Evolutionary conservation across 2,113 vertebrate species (phyloP).

Genomic region (Psittacus erithacus): DNA sequence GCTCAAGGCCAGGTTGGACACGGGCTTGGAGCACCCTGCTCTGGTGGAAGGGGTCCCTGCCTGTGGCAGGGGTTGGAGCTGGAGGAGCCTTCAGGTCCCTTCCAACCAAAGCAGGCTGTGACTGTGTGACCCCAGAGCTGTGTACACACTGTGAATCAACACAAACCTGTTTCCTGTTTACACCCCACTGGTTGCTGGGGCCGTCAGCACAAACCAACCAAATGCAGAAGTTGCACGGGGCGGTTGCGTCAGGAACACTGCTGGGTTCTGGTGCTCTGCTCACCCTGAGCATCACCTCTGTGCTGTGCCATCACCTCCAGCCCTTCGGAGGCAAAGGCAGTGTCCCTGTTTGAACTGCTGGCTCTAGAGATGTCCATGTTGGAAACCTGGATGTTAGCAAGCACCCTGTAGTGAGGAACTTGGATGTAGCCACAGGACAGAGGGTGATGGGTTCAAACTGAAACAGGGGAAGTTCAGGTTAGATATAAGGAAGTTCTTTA

Average conservation of each 20-base stretch:
- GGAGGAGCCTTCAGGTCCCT: not conserved
- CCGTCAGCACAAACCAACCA: accelerated
- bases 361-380: accelerated
- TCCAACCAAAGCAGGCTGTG: not conserved
- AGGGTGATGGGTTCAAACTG: not conserved
- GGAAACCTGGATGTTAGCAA: not conserved
- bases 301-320: not conserved
- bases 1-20: not conserved
- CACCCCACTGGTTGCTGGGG: accelerated
- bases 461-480: not conserved
- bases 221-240: not conserved
- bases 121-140: not conserved
- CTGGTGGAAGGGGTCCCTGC: not conserved
- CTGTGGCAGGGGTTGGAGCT: not conserved
- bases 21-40: too few relatives aligned
- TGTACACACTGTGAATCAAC: accelerated
- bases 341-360: not conserved
- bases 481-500: not conserved
- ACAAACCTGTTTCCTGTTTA: not conserved
- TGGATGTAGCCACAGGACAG: not conserved
- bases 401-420: not conserved
- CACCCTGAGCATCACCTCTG: not conserved
- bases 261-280: not conserved
- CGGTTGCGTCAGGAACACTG: accelerated
- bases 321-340: not conserved